phyloP scores from a whole-genome alignment of 2,797 vertebrate species.

The Dromococcyx pavoninus region DNA sequence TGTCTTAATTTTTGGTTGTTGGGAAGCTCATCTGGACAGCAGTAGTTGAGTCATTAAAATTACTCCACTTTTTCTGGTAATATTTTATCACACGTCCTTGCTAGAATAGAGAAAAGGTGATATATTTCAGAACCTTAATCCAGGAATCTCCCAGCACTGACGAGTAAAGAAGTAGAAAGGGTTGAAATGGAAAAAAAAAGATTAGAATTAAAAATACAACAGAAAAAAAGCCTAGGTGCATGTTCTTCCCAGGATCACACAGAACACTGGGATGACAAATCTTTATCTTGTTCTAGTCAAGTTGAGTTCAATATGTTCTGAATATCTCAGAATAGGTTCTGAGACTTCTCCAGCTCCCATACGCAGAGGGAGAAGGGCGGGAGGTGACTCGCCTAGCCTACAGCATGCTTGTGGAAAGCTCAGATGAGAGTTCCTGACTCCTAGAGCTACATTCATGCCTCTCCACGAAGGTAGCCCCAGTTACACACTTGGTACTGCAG shows the following conservation, averaged over 20 bases:
- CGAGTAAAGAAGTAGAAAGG: background rate
- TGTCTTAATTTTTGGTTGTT: background rate
- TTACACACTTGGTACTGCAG: background rate
- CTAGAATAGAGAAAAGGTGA: background rate
- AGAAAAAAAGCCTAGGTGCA: background rate
- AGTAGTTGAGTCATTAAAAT: background rate
- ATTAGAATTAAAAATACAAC: background rate
- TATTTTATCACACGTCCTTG: background rate
- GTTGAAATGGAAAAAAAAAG: background rate
- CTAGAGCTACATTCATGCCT: fast-evolving
- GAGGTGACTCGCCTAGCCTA: background rate
- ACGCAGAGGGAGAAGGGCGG: background rate
- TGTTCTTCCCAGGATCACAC: background rate
- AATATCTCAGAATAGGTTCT: background rate
- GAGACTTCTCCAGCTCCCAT: background rate
- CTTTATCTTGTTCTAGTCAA: background rate
- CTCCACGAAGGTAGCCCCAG: background rate
- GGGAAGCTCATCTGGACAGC: background rate
- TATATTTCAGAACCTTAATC: background rate
- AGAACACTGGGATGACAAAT: background rate
- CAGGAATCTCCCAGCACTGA: background rate
- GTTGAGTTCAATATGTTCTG: background rate
- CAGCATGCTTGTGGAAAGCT: background rate
- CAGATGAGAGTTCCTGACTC: background rate
- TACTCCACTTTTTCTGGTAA: background rate